Conservation (phyloP, 2,888 invertebrate genomes). For the Perizoma flavofasciatum region DNA sequence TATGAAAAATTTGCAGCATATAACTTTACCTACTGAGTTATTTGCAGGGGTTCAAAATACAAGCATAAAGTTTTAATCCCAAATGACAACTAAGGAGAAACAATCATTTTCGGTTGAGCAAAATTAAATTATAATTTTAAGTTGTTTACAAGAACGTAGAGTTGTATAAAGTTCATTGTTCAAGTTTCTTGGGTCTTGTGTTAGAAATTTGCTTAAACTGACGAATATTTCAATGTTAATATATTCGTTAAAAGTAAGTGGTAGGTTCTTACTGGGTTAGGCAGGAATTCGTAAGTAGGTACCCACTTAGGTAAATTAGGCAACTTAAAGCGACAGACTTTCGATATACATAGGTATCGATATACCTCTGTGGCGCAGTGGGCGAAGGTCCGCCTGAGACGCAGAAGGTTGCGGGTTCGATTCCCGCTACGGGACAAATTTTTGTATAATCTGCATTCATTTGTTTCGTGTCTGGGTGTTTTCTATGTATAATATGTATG, state of each 20-base stretch:
- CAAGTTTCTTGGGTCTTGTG: slow-evolving; percentile 18
- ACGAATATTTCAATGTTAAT: background rate
- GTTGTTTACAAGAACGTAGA: slow-evolving; percentile 23
- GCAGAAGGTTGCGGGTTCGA: too few relatives aligned
- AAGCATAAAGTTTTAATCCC: slow-evolving; percentile 20
- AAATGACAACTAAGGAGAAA: slow-evolving; percentile 23
- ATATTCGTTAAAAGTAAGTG: background rate
- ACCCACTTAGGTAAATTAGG: too few relatives aligned
- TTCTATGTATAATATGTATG: too few relatives aligned
- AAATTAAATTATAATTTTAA: slow-evolving; percentile 28
- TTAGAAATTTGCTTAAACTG: slow-evolving; percentile 2
- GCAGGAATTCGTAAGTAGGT: too few relatives aligned
- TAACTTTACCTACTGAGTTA: slow-evolving; percentile 13
- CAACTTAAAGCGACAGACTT: too few relatives aligned
- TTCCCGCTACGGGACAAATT: too few relatives aligned
- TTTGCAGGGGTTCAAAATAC: slow-evolving; percentile 13
- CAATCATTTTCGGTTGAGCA: slow-evolving; percentile 26
- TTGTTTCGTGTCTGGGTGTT: too few relatives aligned
- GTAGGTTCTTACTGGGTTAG: too few relatives aligned
- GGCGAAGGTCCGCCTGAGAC: too few relatives aligned
- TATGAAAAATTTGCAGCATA: slow-evolving; percentile 3
- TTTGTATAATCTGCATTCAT: too few relatives aligned
- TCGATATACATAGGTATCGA: too few relatives aligned
- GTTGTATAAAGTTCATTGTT: slow-evolving; percentile 19
- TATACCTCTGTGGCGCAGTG: too few relatives aligned